These are phyloP conservation scores for Stratiomys singularior DNA, from an alignment of 2,888 invertebrate species.

Conservation along the genomic window DNA sequence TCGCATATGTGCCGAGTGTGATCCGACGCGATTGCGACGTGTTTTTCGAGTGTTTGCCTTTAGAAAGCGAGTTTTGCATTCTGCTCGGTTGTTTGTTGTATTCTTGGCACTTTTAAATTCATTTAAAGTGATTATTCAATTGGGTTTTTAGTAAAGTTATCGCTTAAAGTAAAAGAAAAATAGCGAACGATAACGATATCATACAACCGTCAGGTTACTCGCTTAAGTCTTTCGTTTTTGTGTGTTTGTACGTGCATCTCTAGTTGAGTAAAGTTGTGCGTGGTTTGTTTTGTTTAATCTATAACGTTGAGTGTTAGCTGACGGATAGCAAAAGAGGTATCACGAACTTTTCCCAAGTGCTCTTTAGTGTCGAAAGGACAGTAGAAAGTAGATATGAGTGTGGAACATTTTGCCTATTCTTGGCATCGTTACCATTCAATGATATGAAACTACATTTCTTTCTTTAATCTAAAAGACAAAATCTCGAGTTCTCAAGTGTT, in stretches of 20 bases:
- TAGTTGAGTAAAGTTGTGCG: conserved; percentile 10
- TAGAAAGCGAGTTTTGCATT: conserved; percentile 26
- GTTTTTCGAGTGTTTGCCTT: conserved; percentile 40
- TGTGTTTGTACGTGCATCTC: conserved; percentile 19
- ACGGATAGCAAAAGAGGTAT: conserved; percentile 7
- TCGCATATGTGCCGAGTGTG: conserved; percentile 52
- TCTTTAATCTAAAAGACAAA: background rate
- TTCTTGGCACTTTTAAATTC: background rate
- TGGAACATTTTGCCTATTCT: too few relatives aligned
- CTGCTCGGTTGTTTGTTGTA: background rate
- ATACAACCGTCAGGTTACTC: conserved; percentile 9
- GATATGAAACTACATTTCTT: background rate
- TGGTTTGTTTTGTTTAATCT: conserved; percentile 20
- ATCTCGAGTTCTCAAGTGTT: background rate
- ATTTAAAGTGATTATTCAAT: conserved; percentile 27
- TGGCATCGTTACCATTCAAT: background rate
- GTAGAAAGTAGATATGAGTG: background rate
- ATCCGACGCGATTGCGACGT: conserved; percentile 51
- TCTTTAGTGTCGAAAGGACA: background rate
- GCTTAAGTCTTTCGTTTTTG: conserved; percentile 34
- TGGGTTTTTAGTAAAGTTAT: background rate
- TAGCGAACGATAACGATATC: background rate
- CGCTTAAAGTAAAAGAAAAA: too few relatives aligned
- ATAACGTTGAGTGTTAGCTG: background rate
- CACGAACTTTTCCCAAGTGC: background rate